phyloP scores from a whole-genome alignment of 2,113 vertebrate genomes.

The Eulemur macaco region DNA sequence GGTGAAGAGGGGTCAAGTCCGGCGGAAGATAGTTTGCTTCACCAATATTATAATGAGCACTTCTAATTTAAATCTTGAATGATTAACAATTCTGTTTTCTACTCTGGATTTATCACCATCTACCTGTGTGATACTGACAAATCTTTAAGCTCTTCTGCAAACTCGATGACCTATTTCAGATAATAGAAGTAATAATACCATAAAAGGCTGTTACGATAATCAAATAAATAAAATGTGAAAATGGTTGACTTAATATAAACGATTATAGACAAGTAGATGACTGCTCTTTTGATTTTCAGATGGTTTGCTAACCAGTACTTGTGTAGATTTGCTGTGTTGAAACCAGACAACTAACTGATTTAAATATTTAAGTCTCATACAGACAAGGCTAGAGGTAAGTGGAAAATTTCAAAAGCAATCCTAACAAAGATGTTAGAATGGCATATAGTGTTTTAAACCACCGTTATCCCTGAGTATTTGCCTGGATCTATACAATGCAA shows the following conservation, averaged over 20 bases:
- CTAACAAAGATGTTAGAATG: neutral
- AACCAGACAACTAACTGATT: neutral
- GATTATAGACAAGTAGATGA: neutral
- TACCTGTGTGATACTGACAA: neutral
- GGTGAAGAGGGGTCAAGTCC: neutral
- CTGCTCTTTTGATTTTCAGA: neutral
- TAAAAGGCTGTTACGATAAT: neutral
- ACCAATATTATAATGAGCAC: neutral
- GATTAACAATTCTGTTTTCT: neutral
- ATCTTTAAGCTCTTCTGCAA: neutral
- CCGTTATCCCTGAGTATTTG: neutral
- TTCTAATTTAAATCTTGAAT: neutral
- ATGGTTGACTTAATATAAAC: neutral
- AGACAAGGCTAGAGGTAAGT: neutral
- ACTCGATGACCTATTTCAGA: neutral
- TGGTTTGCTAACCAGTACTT: neutral
- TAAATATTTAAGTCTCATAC: neutral
- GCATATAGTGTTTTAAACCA: neutral
- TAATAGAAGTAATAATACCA: neutral
- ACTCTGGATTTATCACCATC: neutral
- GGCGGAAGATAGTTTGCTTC: neutral
- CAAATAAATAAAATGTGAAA: neutral
- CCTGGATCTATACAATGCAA: neutral
- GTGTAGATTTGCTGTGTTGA: neutral
- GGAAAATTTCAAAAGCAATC: neutral